Conservation (phyloP, 1,140 invertebrate species). For the Dreissena rostriformis region DNA sequence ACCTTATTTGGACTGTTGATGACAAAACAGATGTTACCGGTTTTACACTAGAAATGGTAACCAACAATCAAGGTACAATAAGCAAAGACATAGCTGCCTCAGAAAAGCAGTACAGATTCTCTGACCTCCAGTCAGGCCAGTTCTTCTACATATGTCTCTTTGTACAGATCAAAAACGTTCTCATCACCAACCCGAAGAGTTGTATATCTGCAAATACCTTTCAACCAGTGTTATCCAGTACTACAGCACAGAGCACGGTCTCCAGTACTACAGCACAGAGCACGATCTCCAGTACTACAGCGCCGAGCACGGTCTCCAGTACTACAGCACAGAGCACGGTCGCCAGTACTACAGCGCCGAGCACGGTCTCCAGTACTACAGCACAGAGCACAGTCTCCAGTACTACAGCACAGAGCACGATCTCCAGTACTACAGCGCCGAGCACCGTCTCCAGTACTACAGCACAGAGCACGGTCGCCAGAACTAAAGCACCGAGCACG, state of each 20-base stretch:
- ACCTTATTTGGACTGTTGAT: slow-evolving; percentile 31
- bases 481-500: too few species aligned
- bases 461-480: too few species aligned
- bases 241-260: not conserved
- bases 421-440: slow-evolving; percentile 25
- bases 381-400: not conserved
- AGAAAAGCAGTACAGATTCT: slow-evolving; percentile 7
- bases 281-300: slow-evolving; percentile 4
- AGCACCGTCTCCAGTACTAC: slow-evolving; percentile 36
- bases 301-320: slow-evolving; percentile 30
- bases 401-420: not conserved
- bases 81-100: not conserved
- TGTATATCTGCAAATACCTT: too few species aligned
- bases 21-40: slow-evolving; percentile 46
- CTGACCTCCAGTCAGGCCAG: slow-evolving; percentile 7
- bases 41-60: slow-evolving; percentile 20
- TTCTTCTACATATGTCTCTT: slow-evolving; percentile 42
- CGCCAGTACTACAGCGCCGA: slow-evolving; percentile 51
- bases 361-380: too few species aligned
- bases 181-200: not conserved
- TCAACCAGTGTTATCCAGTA: too few species aligned
- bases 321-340: slow-evolving; percentile 56
- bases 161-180: slow-evolving; percentile 27
- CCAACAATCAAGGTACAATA: not conserved
- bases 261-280: not conserved